phyloP scores from a whole-genome alignment of 2,113 vertebrate species.

The Halcyon malimbica region DNA sequence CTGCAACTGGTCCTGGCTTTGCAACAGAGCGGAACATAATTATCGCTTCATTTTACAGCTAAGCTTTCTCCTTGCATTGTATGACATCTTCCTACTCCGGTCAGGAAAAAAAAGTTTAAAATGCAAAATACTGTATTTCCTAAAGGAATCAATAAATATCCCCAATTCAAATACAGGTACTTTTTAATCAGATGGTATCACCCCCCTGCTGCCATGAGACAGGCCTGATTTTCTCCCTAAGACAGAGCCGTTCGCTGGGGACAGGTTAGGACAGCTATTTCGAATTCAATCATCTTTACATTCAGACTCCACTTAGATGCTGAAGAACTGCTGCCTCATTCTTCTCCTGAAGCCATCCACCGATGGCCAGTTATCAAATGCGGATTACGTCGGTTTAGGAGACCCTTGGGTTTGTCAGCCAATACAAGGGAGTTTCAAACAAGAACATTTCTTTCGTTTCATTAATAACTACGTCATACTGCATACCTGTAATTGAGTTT shows the following conservation, averaged over 20 bases:
- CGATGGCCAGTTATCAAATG: neutral
- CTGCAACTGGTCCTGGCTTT: neutral
- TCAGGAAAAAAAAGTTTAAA: neutral
- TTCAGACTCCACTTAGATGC: neutral
- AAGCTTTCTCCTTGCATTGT: neutral
- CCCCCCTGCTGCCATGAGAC: neutral
- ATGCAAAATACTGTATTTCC: neutral
- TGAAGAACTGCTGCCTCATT: neutral
- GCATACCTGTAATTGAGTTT: conserved; percentile 82
- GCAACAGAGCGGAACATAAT: neutral
- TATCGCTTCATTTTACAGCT: neutral
- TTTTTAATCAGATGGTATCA: neutral
- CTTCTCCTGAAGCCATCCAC: neutral
- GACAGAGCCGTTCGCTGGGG: neutral
- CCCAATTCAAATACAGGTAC: neutral
- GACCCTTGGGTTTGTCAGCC: conserved; percentile 27
- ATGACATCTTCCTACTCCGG: neutral
- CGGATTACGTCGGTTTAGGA: neutral
- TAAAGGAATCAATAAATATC: neutral
- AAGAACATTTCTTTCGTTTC: conserved; percentile 65
- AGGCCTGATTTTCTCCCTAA: neutral
- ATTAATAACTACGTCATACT: conserved; percentile 70
- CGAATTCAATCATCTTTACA: neutral
- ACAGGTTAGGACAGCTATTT: neutral
- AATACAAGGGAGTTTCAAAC: conserved; percentile 65